Percentiles rank a stretch among this genome's conserved stretches.
These are phyloP conservation scores for Rhinopomastus cyanomelas DNA, from an alignment of 2,113 vertebrate species.

Conservation along the genomic window DNA sequence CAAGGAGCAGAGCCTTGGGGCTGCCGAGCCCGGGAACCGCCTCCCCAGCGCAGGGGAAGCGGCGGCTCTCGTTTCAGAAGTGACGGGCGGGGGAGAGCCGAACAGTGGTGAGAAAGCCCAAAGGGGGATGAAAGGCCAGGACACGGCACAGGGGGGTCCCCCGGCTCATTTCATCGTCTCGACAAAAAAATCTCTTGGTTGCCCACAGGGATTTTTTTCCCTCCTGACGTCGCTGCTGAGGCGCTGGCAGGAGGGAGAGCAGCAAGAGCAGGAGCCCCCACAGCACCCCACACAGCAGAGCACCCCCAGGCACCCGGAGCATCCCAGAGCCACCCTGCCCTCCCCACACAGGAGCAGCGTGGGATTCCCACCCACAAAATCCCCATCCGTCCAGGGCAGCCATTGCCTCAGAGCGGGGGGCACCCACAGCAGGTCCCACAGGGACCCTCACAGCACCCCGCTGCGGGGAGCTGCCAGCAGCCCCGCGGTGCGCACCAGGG, in stretches of 20 bases:
- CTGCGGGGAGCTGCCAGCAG: fast-evolving
- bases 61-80: background rate
- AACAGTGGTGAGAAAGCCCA: background rate
- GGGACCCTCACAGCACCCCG: background rate
- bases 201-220: background rate
- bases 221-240: background rate
- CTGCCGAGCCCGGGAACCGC: background rate
- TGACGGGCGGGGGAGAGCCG: background rate
- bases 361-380: background rate
- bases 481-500: conserved; percentile 71
- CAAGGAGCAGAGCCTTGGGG: background rate
- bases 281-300: background rate
- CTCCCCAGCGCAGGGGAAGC: background rate
- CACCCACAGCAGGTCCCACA: fast-evolving
- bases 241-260: background rate
- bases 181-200: background rate
- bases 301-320: background rate
- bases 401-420: background rate
- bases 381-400: background rate
- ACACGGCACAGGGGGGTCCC: fast-evolving
- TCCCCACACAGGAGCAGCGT: background rate
- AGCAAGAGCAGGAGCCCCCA: background rate
- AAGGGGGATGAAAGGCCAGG: background rate
- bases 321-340: no score
- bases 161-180: conserved; percentile 1